Base-by-base conservation (phyloP, 2,888 invertebrate genomes). In the Sarcophaga subvicina region DNA sequence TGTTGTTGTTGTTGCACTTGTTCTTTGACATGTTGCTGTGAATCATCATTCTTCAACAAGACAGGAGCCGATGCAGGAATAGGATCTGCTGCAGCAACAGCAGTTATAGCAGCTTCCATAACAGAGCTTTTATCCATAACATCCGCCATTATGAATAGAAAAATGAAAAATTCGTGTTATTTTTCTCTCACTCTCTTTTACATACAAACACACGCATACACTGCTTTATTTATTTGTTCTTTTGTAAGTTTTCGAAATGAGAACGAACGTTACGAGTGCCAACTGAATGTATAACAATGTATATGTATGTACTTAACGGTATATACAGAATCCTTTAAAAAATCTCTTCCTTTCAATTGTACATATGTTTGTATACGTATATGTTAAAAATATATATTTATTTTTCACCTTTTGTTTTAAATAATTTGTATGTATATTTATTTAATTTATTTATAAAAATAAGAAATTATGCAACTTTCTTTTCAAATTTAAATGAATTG, bases 101-200 rank as follows among this genome's bases (percentile, higher is more conserved):
- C 88, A 89, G 37, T 37, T 37, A 37, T 37, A 37, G 89, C 92
- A 90, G 92, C 92, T 91, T 92, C 89, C 90, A 91, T 86, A 86
- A 89, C 86, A 80, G 90, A 93, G 92, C 92, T 93, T 93, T 92
- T 93, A 91, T 92, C 92, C 91, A 93, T 89, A 88, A 92, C 90
- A 90, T 92, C 92, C 91, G 92, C 92, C 92, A 92, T 92, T 90
- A 90, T 91, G 75, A 5, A 89, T 37, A 49, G 80, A 73, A 70
- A 17, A 54, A 45, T 20, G 12, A 14, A 37, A 91, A 91, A 27
- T 17, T n/a, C 10, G 87, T 88, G 14, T 69, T 66, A 20, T 20
- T 47, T 75, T 4, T 25, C 69, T 80, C 62, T 72, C n/a, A 5
- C 72, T 72, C 12, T 54, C 54, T 63, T 59, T 76, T 4, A 14